These are phyloP conservation scores for Ophion ellenae DNA, from an alignment of 2,888 invertebrate genomes.

Conservation along the genomic window DNA sequence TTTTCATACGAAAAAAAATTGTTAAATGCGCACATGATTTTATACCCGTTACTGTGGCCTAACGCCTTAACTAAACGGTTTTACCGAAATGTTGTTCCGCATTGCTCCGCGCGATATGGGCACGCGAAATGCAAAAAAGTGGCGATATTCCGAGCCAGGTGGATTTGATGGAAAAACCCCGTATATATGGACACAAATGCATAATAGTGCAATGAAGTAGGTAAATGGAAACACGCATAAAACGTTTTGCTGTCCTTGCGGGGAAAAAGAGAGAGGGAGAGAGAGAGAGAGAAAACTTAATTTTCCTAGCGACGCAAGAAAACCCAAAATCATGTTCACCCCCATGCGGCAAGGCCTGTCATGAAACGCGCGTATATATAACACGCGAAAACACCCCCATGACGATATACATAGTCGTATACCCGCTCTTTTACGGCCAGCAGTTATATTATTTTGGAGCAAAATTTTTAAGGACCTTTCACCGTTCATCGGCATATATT, in stretches of 20 bases:
- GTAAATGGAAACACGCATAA: slow-evolving; percentile 1
- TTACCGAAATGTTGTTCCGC: too few species aligned
- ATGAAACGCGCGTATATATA: slow-evolving; percentile 14
- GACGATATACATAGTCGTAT: slow-evolving; percentile 44
- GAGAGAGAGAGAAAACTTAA: slow-evolving; percentile 17
- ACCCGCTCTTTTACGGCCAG: slow-evolving; percentile 70
- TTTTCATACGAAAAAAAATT: too few species aligned
- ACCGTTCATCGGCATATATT: slow-evolving; percentile 46
- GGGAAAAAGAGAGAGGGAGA: neutral
- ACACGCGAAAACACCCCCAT: slow-evolving; percentile 24
- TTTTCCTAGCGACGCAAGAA: slow-evolving; percentile 14
- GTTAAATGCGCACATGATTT: too few species aligned
- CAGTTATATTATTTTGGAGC: slow-evolving; percentile 70
- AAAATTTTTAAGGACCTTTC: slow-evolving; percentile 69
- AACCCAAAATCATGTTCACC: slow-evolving; percentile 45
- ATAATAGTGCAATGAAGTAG: slow-evolving; percentile 11
- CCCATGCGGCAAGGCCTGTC: neutral
- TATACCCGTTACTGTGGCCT: too few species aligned
- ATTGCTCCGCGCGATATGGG: too few species aligned
- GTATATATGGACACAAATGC: neutral
- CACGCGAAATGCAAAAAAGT: too few species aligned
- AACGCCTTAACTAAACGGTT: too few species aligned
- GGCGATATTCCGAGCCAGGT: neutral
- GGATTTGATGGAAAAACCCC: neutral
- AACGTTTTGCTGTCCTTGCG: slow-evolving; percentile 11